Conservation (phyloP, 1,140 invertebrate genomes). For the Octopus sinensis region DNA sequence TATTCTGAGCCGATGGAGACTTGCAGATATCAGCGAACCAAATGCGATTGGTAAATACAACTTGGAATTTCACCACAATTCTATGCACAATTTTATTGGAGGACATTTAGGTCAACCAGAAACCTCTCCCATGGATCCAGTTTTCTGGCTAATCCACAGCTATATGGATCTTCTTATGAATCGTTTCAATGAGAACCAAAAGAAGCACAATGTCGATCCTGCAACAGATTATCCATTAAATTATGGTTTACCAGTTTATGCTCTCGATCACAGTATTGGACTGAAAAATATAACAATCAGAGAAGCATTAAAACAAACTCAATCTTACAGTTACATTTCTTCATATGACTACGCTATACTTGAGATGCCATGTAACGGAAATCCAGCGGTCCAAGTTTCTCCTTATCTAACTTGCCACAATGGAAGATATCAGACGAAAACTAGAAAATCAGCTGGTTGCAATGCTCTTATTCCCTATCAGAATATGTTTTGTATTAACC, state of each 20-base stretch:
- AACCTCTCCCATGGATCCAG: neutral
- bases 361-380: slow-evolving; percentile 31
- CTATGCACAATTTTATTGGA: neutral
- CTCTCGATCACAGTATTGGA: neutral
- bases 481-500: neutral
- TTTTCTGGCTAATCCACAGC: neutral
- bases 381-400: slow-evolving; percentile 30
- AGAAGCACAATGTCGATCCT: neutral
- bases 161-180: neutral
- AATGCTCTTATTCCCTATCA: neutral
- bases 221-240: neutral
- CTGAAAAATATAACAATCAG: slow-evolving; percentile 32
- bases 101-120: neutral
- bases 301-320: slow-evolving; percentile 31
- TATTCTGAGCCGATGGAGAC: neutral
- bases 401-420: slow-evolving; percentile 36
- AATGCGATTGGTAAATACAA: neutral
- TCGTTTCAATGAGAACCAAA: neutral
- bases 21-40: neutral
- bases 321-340: slow-evolving; percentile 1
- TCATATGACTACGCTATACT: slow-evolving; percentile 28
- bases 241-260: neutral
- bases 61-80: neutral
- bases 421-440: neutral
- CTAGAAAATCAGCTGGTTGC: neutral